Evolutionary conservation across 2,797 vertebrate genomes (phyloP).

Genomic region (Silurus aristotelis): DNA sequence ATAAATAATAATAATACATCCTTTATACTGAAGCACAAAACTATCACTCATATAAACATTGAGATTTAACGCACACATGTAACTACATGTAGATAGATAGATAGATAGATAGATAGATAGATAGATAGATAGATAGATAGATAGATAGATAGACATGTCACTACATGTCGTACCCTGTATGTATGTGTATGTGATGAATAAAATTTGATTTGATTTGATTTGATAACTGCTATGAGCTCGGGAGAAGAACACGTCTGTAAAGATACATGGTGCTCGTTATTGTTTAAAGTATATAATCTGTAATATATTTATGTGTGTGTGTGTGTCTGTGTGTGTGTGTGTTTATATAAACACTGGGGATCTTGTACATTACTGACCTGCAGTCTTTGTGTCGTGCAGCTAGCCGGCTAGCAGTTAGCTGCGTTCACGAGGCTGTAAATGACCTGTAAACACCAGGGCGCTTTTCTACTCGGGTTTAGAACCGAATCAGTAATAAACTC

Average conservation of each 20-base stretch:
- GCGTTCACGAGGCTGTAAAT: background rate
- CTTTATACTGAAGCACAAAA: background rate
- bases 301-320: background rate
- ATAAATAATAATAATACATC: background rate
- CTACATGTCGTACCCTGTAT: too few species aligned
- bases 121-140: too few species aligned
- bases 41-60: background rate
- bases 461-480: background rate
- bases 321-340: too few species aligned
- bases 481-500: background rate
- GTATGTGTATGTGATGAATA: too few species aligned
- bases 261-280: too few species aligned
- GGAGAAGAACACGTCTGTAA: background rate
- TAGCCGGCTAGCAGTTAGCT: constrained; percentile 28
- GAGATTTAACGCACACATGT: background rate
- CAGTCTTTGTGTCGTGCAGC: constrained; percentile 32
- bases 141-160: too few species aligned
- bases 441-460: background rate
- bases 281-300: too few species aligned
- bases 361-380: background rate
- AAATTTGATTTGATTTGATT: too few species aligned
- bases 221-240: background rate
- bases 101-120: too few species aligned
- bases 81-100: too few species aligned
- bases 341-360: background rate